phyloP scores from a whole-genome alignment of 2,113 vertebrate species.

The Rhabdomys dilectus region DNA sequence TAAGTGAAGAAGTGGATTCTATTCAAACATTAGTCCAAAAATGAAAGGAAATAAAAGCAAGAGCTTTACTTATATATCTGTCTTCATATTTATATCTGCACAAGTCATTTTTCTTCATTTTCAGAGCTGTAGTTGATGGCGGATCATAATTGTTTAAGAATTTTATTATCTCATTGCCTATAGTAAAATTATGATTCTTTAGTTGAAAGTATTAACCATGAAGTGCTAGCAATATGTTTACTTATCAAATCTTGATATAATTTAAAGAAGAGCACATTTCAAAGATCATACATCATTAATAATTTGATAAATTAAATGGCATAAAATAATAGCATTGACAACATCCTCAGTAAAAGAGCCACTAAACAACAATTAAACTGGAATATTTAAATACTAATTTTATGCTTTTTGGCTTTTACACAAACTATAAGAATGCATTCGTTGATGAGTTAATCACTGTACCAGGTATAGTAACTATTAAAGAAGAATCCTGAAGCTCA shows the following conservation, averaged over 20 bases:
- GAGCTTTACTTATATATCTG: constrained; percentile 39
- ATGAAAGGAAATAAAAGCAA: constrained; percentile 57
- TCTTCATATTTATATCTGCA: constrained; percentile 62
- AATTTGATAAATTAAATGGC: constrained; percentile 5
- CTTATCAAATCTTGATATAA: constrained; percentile 59
- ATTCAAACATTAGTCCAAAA: constrained; percentile 52
- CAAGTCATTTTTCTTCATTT: constrained; percentile 59
- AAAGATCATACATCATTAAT: not conserved
- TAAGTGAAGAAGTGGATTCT: constrained; percentile 15
- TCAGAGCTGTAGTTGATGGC: not conserved
- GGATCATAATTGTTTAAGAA: constrained; percentile 67
- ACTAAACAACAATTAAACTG: not conserved
- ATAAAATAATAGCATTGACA: constrained; percentile 51
- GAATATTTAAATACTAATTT: not conserved
- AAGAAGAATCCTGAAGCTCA: not conserved
- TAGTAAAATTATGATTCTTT: constrained; percentile 63
- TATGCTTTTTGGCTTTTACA: not conserved
- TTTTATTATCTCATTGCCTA: constrained; percentile 30
- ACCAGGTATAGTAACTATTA: not conserved
- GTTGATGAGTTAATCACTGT: not conserved
- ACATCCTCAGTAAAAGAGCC: not conserved
- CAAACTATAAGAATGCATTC: not conserved
- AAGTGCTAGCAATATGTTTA: not conserved
- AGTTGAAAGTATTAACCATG: constrained; percentile 51
- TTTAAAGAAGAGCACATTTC: constrained; percentile 42